Base-by-base conservation (phyloP, 23 tunicate genomes). In the Halocynthia roretzi region DNA sequence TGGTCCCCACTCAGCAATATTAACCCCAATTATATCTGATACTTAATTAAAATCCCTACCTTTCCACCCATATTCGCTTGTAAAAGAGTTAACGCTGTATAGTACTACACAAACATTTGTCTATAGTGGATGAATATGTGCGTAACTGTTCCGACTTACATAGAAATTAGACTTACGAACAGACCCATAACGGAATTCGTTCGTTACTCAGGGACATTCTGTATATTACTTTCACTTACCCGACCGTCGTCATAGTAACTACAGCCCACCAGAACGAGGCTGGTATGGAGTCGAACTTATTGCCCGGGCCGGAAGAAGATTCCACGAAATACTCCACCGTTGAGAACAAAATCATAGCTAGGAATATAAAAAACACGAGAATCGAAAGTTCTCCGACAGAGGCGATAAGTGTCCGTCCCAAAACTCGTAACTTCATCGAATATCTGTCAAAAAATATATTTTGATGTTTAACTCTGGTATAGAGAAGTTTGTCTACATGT, bases 201-300 rank as follows among this genome's bases (percentile, higher is more conserved):
- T 31, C 44, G 44, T 31, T 0, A 31, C 44, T 58, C 18, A 2
- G 64, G 4, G 64, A 58, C 64, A 1, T 58, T 58, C n/a, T n/a
- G 64, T 58, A 58, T 14, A 17, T 14, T 15, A 58, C 17, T 9
- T 70, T 10, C 55, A 6, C 78, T 74, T 54, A 74, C 78, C 78
- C 78, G 56, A 74, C 78, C n/a, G 78, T 74, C 21, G 78, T 74
- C 78, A 74, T 74, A 48, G 78, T 74, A 21, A 74, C 78, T 7
- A 74, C 78, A 20, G 78, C 78, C 78, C 78, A 74, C 78, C 78
- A 74, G 21, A 74, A 74, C 14, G 78, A 52, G 56, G 78, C 78
- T 10, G 78, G 78, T 53, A 74, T 74, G 18, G 78, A 74, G 22
- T 74, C 78, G 31, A 74, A 74, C 56, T 74, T 74, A 53, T 74